Base-by-base conservation (phyloP, 2,113 vertebrate genomes). In the Rhombomys opimus region DNA sequence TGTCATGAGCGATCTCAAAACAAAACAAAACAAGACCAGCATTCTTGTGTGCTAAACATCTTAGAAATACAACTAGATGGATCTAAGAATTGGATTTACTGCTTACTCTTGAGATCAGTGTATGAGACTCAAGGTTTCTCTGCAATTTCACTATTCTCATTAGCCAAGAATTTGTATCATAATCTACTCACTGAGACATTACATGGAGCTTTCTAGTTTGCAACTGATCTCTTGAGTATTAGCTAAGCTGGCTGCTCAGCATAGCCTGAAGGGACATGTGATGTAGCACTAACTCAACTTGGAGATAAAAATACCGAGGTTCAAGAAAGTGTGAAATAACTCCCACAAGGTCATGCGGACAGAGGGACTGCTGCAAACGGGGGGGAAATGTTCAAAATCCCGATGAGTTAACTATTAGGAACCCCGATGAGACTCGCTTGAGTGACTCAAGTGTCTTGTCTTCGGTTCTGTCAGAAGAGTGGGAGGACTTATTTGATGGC, bases 361-460 rank as follows among this genome's bases (percentile, higher is more conserved):
- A n/a, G 80, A 84, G 76, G 75, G 46, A 1, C 68, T 41, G 1
- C 50, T 75, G 61, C 4, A 67, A 38, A 4, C 17, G 41, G 63
- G 46, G 35, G 68, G n/a, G 50, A 61, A 86, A 46, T 72, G 76
- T 85, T 57, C 54, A 78, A 67, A 77, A 35, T 89, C 63, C 32
- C 93, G 87, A 91, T 76, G 76, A 95, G 70, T 22, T 32, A 68
- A 90, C 20, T 52, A 88, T 81, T 59, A 38, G 77, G 80, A 11
- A 3, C 61, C 81, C 88, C 38, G 46, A 76, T 18, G 94, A 77
- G 90, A 85, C 78, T 17, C 0, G 0, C 46, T 30, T 52, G 59
- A 93, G 73, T 88, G 92, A 93, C 61, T 96, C 92, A 81, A 91
- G 52, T 67, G 87, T 52, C 87, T 96, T 46, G 82, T 52, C 87